Evolutionary conservation across 2,888 invertebrate genomes (phyloP), one percentile per base, ranked within the genome.

Genomic region (Dryomyza anilis): DNA sequence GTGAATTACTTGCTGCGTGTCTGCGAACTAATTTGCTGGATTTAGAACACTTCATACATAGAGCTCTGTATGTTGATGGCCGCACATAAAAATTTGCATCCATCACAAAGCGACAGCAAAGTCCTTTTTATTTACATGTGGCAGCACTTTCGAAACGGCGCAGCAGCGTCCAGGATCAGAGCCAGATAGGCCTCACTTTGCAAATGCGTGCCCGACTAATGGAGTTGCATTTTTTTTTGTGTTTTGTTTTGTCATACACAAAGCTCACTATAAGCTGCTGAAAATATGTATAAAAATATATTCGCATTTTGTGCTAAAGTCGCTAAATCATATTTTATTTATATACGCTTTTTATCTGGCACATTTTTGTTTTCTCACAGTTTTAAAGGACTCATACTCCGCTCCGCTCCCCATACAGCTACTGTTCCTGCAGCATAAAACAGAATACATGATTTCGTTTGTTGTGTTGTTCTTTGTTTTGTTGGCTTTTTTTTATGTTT

Each of bases 1-100:
- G 67, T 72, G 74, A 72, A 72, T 73, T 72, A 78, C 74, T 74
- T 74, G 74, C 72, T 78, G 75, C 81, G 82, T 81, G 81, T 74
- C 79, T 74, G 65, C 74, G 82, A 81, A 82, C 80, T 79, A 75
- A 81, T 79, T 80, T 70, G 74, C 73, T 74, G 81, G 81, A 81
- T 81, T 81, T 82, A 63, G 67, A 65, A 56, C 53, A 43, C 43
- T 52, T 29, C 16, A 48, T 4, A 48, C 16, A 21, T 3, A 48
- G 4, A 12, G 12, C 25, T 25, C 23, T 25, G 25, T 7, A 3
- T 14, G 21, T 50, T 14, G 19, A 12, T n/a, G 16, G 10, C 4
- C 33, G 16, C 30, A 59, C 33, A 48, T 29, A 52, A 61, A 23
- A 52, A 61, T 61, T 61, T 53, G 61, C 52, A 61, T 61, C 39